Evolutionary conservation across 2,113 vertebrate genomes (phyloP), one percentile per base, ranked within the genome.

Genomic region (Etheostoma spectabile): DNA sequence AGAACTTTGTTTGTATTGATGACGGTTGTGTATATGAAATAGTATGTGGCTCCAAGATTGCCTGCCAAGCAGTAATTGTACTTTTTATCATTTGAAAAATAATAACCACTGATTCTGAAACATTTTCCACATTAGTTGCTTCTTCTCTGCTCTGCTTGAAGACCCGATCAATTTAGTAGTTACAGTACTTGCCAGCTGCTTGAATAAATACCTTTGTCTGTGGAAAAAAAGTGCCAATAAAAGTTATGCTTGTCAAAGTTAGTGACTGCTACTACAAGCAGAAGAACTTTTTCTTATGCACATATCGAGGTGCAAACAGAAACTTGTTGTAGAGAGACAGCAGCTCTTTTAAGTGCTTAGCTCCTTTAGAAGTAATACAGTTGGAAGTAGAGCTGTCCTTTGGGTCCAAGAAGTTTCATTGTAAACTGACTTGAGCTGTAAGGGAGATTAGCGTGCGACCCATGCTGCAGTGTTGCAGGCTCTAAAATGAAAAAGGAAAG

Each of bases 371-470:
- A 60, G 59, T 79, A 75, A 76, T 86, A 14, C 68, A 73, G 30
- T 48, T 61, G 30, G 35, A 68, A 14, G 33, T 74, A 46, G 63
- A 86, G 78, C 62, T 70, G 60, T 73, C 73, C 67, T 83, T 18
- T 10, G 48, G 42, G 57, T 60, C 49, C n/a, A 57, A 42, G 16
- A 27, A 68, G 49, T 75, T 82, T 60, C 48, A 70, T 19, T 8
- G 12, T 75, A 65, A 85, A 75, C 33, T 75, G 67, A 76, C n/a
- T 22, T 56, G 57, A 81, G 53, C 64, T 71, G 48, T 51, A 19
- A 68, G 62, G 16, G 35, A 45, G 46, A 78, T 38, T 45, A 80
- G 21, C 70, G n/a, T 38, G 68, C 68, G 1, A 8, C 27, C 53
- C 45, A 27, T 69, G 27, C 27, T 72, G 49, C 57, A 56, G 12